These are phyloP conservation scores for Hemibagrus wyckioides DNA, from an alignment of 2,113 vertebrate species.

Conservation along the genomic window DNA sequence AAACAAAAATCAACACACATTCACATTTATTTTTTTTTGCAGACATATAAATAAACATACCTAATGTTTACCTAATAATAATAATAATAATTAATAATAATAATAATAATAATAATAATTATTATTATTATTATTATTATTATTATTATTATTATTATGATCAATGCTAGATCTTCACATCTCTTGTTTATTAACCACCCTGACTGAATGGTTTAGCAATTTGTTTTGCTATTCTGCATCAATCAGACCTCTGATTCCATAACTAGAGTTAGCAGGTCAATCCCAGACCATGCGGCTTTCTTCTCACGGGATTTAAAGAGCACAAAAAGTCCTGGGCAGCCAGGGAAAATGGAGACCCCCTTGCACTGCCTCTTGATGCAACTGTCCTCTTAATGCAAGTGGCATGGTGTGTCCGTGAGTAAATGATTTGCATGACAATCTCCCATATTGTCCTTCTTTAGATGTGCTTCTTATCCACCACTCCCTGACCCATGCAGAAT, in stretches of 20 bases:
- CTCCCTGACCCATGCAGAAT: slow-evolving; percentile 71
- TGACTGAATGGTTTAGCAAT: slow-evolving; percentile 30
- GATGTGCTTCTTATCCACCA: slow-evolving; percentile 68
- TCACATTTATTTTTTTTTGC: not conserved
- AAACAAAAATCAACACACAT: not conserved
- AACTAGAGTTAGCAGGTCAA: slow-evolving; percentile 60
- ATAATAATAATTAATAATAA: too few species aligned
- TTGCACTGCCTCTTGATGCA: slow-evolving; percentile 66
- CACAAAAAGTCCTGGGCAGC: slow-evolving; percentile 60
- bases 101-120: too few species aligned
- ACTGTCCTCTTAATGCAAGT: slow-evolving; percentile 76
- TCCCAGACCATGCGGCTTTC: slow-evolving; percentile 52
- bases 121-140: not conserved
- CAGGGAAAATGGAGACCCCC: slow-evolving; percentile 58
- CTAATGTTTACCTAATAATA: too few species aligned
- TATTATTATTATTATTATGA: not conserved
- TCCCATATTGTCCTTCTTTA: slow-evolving; percentile 62
- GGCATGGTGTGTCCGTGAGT: slow-evolving; percentile 75
- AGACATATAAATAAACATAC: not conserved
- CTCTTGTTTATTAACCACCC: slow-evolving; percentile 25
- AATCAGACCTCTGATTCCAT: slow-evolving; percentile 59
- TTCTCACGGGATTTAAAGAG: slow-evolving; percentile 56
- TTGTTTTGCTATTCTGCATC: slow-evolving; percentile 27
- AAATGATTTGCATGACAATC: slow-evolving; percentile 71
- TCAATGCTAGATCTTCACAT: slow-evolving; percentile 2